Evolutionary conservation across 2,888 invertebrate species (phyloP), one percentile per base, ranked within the genome.

Genomic region (Allolobophora icterica): DNA sequence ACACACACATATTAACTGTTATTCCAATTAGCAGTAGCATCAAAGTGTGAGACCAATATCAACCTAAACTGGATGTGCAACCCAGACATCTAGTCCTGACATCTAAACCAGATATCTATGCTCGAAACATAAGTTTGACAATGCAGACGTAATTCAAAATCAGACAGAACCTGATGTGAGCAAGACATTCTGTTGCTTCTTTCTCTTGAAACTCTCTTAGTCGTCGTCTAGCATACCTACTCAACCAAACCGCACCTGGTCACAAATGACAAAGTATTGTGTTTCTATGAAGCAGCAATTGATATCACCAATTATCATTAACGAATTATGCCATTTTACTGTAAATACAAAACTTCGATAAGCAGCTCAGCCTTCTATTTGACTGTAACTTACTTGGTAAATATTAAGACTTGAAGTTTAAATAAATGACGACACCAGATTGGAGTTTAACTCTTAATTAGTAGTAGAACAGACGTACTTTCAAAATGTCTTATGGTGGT

Each of bases 131-230:
- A 33, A 58, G 58, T 38, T 35, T 30, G 45, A 34, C 5, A 40
- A 38, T 33, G 34, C 30, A 42, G 45, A 89, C 30, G 21, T 24
- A 40, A 8, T 24, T 42, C 1, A 33, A n/a, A 89, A 40, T 2
- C 24, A 38, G 71, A 71, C 71, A 89, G 33, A 40, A 91, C 89
- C 91, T 91, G 89, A 89, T 97, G 95, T 97, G 96, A 93, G 97
- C 97, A 93, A 98, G 96, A 94, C 98, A 97, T 92, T 97, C 97
- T 93, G 96, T 96, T 4, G 98, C 97, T 95, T 98, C 97, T 92
- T 96, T 96, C 94, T 98, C 97, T 95, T 98, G 98, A 96, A 97
- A 98, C 95, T 98, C 97, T 93, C 97, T 95, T 0, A 98, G 95
- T 94, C 97, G 97, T 90, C 96, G 96, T 94, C 97, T 97, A 5